These are phyloP conservation scores for Etheostoma nigrum DNA, from an alignment of 2,797 vertebrate genomes.

Conservation along the genomic window DNA sequence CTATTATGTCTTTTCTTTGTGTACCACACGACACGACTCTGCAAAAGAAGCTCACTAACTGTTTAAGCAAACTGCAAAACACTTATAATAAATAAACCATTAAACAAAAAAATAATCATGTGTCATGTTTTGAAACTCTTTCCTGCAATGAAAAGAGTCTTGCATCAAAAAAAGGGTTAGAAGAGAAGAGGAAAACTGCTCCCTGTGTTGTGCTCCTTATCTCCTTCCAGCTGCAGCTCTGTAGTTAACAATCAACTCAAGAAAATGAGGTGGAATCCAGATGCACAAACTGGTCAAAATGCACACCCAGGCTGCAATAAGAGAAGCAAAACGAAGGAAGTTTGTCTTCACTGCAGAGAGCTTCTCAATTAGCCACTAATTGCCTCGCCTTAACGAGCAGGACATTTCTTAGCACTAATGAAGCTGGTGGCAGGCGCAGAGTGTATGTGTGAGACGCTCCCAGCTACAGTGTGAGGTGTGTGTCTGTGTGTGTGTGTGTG, in stretches of 20 bases:
- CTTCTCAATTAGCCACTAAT: slow-evolving; percentile 83
- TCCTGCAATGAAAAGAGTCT: slow-evolving; percentile 6
- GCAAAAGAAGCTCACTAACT: slow-evolving; percentile 22
- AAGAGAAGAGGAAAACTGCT: slow-evolving; percentile 5
- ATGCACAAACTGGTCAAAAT: slow-evolving; percentile 55
- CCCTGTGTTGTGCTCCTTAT: not conserved
- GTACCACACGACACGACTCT: slow-evolving; percentile 9
- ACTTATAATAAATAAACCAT: slow-evolving; percentile 46
- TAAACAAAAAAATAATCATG: not conserved
- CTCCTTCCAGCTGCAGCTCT: slow-evolving; percentile 45
- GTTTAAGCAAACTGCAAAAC: slow-evolving; percentile 41
- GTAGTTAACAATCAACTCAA: slow-evolving; percentile 20
- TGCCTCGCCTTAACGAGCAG: slow-evolving; percentile 76
- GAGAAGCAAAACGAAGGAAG: slow-evolving; percentile 33
- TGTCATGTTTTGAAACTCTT: slow-evolving; percentile 10
- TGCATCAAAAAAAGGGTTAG: slow-evolving; percentile 37
- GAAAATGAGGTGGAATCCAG: slow-evolving; percentile 55
- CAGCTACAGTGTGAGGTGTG: slow-evolving; percentile 30
- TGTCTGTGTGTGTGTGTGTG: slow-evolving; percentile 40
- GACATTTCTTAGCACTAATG: slow-evolving; percentile 80
- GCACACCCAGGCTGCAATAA: not conserved
- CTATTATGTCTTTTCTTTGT: slow-evolving; percentile 38
- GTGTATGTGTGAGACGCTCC: slow-evolving; percentile 36
- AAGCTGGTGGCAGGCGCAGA: slow-evolving; percentile 70
- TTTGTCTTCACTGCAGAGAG: slow-evolving; percentile 71